Percentiles rank a stretch among this genome's conserved stretches.
Evolutionary conservation across 2,797 vertebrate genomes (phyloP).

Genomic region (Chaetophractus vellerosus): DNA sequence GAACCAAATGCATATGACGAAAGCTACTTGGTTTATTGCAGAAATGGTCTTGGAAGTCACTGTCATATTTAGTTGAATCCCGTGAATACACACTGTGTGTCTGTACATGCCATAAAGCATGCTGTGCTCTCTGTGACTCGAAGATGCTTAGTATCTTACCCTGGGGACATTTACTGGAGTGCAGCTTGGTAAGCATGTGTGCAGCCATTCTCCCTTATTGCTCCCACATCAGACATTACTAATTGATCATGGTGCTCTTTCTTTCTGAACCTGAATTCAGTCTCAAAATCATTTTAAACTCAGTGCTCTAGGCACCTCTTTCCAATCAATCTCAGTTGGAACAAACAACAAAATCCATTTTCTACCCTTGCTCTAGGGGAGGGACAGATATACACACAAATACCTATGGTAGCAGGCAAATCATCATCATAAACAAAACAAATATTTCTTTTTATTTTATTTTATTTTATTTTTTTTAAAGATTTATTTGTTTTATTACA

Average conservation of each 20-base stretch:
- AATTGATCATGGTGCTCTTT: background rate
- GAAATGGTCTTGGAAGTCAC: conserved; percentile 41
- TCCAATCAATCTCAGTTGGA: conserved; percentile 51
- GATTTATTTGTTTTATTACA: no score
- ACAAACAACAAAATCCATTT: conserved; percentile 65
- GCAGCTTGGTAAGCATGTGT: background rate
- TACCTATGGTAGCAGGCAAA: conserved; percentile 32
- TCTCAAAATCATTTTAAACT: conserved; percentile 58
- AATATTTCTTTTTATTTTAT: no score
- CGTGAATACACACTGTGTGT: background rate
- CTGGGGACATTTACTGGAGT: background rate
- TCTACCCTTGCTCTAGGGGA: background rate
- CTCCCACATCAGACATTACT: conserved; percentile 25
- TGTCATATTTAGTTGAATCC: conserved; percentile 36
- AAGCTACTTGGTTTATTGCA: background rate
- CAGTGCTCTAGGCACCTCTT: conserved; percentile 34
- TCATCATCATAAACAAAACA: conserved; percentile 58
- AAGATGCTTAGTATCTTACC: background rate
- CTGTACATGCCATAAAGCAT: background rate
- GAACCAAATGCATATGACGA: background rate
- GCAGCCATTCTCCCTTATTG: background rate
- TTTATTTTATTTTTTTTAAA: no score
- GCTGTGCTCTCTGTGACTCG: background rate
- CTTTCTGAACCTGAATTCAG: conserved; percentile 3
- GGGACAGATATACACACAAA: background rate